Evolutionary conservation across 2,888 invertebrate species (phyloP), one percentile per base, ranked within the genome.

Genomic region (Hirtodrosophila duncani): DNA sequence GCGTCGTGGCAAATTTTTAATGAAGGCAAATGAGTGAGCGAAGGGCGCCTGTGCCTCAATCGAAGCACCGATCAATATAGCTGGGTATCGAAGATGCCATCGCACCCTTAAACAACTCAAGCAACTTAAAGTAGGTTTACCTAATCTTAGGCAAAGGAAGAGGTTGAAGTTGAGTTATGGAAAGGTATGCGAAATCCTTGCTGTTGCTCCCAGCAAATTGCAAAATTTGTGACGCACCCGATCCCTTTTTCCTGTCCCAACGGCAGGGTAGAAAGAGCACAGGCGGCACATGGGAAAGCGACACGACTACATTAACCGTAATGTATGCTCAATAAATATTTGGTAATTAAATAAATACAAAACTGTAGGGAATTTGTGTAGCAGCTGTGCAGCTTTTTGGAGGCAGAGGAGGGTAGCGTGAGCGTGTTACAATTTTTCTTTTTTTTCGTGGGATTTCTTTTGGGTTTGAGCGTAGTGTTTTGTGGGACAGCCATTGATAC

Each of bases 291-390:
- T 68, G 74, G 67, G 72, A 62, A 74, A 48, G 53, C 36, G 52
- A 57, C 59, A 41, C 56, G 41, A 55, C n/a, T n/a, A n/a, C 74
- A 68, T 67, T 80, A 71, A 67, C 61, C 74, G 69, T 80, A 71
- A 71, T 80, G 81, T 63, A 79, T 75, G 81, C 70, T 75, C 75
- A 75, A 75, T 75, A 81, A 81, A 81, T 80, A 75, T 75, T 81
- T 79, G 80, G 77, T 75, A 75, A 75, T 75, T 79, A 79, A 75
- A 79, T 75, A 75, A 75, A 81, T 78, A 59, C 49, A 27, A 51
- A 33, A 50, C 43, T 38, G 39, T 30, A 45, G 38, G 43, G 14
- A 9, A 29, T 27, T 29, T 50, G 58, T 52, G 31, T 58, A 53
- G 81, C 72, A 74, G 72, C 79, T 74, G 72, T 55, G 49, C 63